These are phyloP conservation scores for Ellobius talpinus DNA, from an alignment of 2,113 vertebrate genomes.

Conservation along the genomic window DNA sequence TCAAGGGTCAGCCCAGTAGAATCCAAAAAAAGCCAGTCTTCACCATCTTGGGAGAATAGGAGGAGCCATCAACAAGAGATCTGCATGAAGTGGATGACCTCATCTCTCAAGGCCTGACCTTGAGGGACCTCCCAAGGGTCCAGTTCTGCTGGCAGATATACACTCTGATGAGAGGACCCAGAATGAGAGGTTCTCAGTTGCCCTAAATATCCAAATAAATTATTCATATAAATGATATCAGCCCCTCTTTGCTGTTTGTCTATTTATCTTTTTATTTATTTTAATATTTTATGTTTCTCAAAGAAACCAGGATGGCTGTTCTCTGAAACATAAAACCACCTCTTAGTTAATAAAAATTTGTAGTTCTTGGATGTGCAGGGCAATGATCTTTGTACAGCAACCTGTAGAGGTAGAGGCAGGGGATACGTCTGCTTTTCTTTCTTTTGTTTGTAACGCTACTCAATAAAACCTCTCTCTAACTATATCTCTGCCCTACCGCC, in stretches of 20 bases:
- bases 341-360: slow-evolving; percentile 10
- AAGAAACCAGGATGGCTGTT: not conserved
- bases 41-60: not conserved
- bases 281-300: slow-evolving; percentile 27
- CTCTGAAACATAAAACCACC: slow-evolving; percentile 20
- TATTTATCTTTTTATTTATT: not conserved
- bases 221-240: not conserved
- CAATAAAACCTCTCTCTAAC: not conserved
- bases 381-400: not conserved
- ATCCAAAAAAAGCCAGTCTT: not conserved
- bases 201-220: not conserved
- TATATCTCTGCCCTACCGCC: not conserved
- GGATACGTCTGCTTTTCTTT: too few relatives aligned
- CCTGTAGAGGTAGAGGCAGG: too few relatives aligned
- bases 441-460: not conserved
- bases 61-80: not conserved
- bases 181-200: too few relatives aligned
- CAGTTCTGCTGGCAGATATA: not conserved
- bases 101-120: not conserved
- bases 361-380: not conserved
- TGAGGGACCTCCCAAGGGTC: not conserved
- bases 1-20: rapidly evolving
- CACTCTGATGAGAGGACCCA: not conserved
- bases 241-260: not conserved
- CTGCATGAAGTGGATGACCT: not conserved